Conservation (phyloP, 2,888 invertebrate genomes). For the Epinotia demarniana region DNA sequence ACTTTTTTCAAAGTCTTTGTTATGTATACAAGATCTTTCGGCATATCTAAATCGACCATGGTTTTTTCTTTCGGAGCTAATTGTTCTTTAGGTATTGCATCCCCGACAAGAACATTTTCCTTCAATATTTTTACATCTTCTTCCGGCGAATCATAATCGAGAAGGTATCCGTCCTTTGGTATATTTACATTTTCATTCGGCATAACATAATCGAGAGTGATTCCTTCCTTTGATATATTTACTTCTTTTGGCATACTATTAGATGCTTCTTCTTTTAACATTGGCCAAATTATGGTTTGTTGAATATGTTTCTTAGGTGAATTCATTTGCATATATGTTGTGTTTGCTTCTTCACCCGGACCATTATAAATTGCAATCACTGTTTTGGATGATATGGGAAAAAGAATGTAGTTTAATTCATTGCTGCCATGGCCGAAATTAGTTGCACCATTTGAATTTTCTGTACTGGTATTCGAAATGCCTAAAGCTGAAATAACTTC, state of each 20-base stretch:
- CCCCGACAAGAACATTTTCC: not conserved
- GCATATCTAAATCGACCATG: not conserved
- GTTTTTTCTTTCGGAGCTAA: not conserved
- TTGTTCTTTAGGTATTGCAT: not conserved
- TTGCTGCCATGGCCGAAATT: not conserved
- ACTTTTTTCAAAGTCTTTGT: not conserved
- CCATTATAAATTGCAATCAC: not conserved
- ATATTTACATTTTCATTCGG: not conserved
- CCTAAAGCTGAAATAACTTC: not conserved
- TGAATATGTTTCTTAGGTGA: not conserved
- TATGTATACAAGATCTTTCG: not conserved
- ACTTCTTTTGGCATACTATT: not conserved
- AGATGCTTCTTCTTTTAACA: not conserved
- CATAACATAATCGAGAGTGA: not conserved
- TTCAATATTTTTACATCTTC: not conserved
- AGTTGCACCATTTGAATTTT: not conserved
- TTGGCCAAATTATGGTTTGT: not conserved
- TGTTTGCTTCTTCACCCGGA: not conserved
- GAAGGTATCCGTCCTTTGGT: not conserved
- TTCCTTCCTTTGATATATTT: no score
- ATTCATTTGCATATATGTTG: not conserved
- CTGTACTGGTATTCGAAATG: not conserved
- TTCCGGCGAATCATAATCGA: not conserved
- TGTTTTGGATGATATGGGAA: slow-evolving; percentile 10
- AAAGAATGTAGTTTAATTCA: not conserved